phyloP scores from a whole-genome alignment of 2,113 vertebrate genomes.

The Callorhinus ursinus region DNA sequence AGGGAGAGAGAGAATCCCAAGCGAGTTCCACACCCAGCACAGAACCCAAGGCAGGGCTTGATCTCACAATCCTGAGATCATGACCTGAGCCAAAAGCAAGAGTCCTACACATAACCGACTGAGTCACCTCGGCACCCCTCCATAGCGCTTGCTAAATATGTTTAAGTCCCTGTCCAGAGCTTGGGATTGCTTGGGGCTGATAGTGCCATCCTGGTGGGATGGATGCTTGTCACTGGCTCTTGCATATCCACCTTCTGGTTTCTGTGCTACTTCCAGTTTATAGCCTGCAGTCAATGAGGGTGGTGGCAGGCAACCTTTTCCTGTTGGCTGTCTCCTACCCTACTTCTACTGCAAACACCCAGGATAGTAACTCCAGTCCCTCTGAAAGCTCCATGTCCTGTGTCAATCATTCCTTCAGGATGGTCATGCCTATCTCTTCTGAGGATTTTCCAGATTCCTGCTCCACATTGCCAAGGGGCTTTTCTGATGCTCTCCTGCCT shows the following conservation, averaged over 20 bases:
- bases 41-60: not conserved
- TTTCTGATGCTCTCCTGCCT: not conserved
- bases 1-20: not conserved
- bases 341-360: not conserved
- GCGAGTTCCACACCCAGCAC: not conserved
- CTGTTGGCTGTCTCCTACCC: not conserved
- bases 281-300: not conserved
- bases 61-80: not conserved
- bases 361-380: not conserved
- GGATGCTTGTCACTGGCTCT: not conserved
- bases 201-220: not conserved
- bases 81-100: not conserved
- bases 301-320: not conserved
- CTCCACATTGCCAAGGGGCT: not conserved
- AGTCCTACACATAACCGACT: not conserved
- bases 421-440: not conserved
- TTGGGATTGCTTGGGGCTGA: not conserved
- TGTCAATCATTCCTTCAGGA: not conserved
- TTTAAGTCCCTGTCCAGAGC: not conserved
- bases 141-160: not conserved
- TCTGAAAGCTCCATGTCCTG: not conserved
- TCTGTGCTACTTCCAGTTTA: not conserved
- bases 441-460: not conserved
- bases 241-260: not conserved
- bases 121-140: not conserved